Conservation (phyloP, 2,797 vertebrate species). For the Mastacembelus armatus region DNA sequence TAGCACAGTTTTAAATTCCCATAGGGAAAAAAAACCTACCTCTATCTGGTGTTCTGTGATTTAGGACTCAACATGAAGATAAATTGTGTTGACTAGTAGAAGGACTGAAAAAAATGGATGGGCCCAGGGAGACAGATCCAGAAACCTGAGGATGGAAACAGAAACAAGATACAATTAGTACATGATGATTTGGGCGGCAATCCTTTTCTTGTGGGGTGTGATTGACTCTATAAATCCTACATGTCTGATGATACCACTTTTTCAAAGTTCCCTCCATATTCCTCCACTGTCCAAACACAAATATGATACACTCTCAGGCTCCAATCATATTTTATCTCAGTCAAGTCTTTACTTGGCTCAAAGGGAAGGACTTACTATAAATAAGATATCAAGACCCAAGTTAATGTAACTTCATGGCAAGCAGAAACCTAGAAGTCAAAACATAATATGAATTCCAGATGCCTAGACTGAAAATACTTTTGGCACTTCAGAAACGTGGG, state of each 20-base stretch:
- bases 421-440: conserved; percentile 35
- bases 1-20: conserved; percentile 3
- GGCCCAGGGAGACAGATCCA: conserved; percentile 25
- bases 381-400: conserved; percentile 25
- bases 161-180: conserved; percentile 24
- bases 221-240: too few species aligned
- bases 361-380: conserved; percentile 28
- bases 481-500: conserved; percentile 45
- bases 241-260: too few species aligned
- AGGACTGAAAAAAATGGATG: conserved; percentile 24
- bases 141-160: conserved; percentile 55
- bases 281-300: conserved; percentile 9
- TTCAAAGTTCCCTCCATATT: background rate
- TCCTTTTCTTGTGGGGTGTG: too few species aligned
- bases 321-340: background rate
- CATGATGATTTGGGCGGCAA: background rate
- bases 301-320: background rate
- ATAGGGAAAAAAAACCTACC: conserved; percentile 58
- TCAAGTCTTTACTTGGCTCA: background rate
- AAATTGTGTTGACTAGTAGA: conserved; percentile 37
- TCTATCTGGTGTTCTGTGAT: conserved; percentile 73
- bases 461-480: conserved; percentile 34
- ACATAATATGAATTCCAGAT: conserved; percentile 4
- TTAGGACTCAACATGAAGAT: conserved; percentile 78
- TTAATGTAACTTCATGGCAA: conserved; percentile 21